Evolutionary conservation across 2,888 invertebrate genomes (phyloP), one percentile per base, ranked within the genome.

Genomic region (Ethmia dodecea): DNA sequence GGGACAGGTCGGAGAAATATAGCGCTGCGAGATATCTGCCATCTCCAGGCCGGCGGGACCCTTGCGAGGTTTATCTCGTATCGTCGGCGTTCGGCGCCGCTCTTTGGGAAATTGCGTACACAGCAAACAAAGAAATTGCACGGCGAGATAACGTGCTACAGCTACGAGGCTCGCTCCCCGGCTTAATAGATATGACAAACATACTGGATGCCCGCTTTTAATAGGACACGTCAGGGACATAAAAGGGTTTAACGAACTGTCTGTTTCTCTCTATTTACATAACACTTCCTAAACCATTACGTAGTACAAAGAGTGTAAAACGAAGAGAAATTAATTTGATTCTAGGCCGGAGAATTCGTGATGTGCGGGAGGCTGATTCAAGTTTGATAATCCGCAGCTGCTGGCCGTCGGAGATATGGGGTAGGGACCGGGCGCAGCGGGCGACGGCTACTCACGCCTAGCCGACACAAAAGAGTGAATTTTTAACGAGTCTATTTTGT

Each of bases 121-220:
- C 63, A 54, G 64, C 74, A 75, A 77, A 83, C 80, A 81, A 79
- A 78, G 77, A 74, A 72, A 81, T 74, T 71, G 70, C 74, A 63
- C 61, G 62, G 57, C 58, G 26, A 63, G 77, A 80, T 80, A 79
- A 75, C 65, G 56, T 57, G 60, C 52, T 69, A 69, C 71, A 70
- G 57, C 56, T 58, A 53, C 57, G 64, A 62, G 56, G 54, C 60
- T 61, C 43, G 38, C 41, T 40, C 43, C 37, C 41, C 33, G 33
- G 20, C 26, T 33, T 33, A 40, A 36, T 37, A 33, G 28, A 42
- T 28, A 33, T 18, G 33, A 30, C 32, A 32, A 32, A 37, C 37
- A 32, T 3, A 3, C n/a, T 3, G n/a, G 20, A 8, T 5, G 9
- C 20, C 20, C 20, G 8, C 20, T 8, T 3, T n/a, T 3, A 20